These are phyloP conservation scores for Ormyrus thymus DNA, from an alignment of 2,888 invertebrate genomes.

Conservation along the genomic window DNA sequence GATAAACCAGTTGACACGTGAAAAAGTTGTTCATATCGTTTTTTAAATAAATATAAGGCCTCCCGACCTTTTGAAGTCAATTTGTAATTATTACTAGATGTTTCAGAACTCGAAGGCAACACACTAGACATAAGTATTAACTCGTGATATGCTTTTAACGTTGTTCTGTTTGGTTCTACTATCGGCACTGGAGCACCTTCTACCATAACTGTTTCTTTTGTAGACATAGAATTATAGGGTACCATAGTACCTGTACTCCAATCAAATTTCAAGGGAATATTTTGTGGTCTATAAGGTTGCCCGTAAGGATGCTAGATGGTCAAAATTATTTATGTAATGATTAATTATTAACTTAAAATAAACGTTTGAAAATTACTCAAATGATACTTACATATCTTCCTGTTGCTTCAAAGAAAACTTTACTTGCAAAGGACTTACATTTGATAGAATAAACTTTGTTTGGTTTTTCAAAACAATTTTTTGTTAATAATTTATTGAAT, in stretches of 20 bases:
- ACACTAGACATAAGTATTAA: conserved; percentile 34
- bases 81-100: conserved; percentile 11
- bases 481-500: conserved; percentile 33
- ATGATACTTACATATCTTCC: conserved; percentile 37
- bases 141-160: conserved; percentile 48
- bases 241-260: too few species aligned
- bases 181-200: conserved; percentile 14
- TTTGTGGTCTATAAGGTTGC: too few species aligned
- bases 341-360: neutral
- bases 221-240: neutral
- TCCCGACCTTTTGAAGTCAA: conserved; percentile 52
- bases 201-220: conserved; percentile 4
- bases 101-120: conserved; percentile 11
- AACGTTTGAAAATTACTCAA: conserved; percentile 21
- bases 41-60: conserved; percentile 61
- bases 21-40: conserved; percentile 66
- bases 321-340: too few species aligned
- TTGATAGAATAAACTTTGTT: conserved; percentile 35
- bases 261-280: too few species aligned
- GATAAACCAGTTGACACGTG: conserved; percentile 68
- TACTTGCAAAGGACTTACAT: conserved; percentile 44
- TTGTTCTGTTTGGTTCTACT: conserved; percentile 48
- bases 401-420: conserved; percentile 24
- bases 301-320: too few species aligned
- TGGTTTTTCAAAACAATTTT: neutral